These are phyloP conservation scores for Sarcoramphus papa DNA, from an alignment of 2,797 vertebrate species.

Conservation along the genomic window DNA sequence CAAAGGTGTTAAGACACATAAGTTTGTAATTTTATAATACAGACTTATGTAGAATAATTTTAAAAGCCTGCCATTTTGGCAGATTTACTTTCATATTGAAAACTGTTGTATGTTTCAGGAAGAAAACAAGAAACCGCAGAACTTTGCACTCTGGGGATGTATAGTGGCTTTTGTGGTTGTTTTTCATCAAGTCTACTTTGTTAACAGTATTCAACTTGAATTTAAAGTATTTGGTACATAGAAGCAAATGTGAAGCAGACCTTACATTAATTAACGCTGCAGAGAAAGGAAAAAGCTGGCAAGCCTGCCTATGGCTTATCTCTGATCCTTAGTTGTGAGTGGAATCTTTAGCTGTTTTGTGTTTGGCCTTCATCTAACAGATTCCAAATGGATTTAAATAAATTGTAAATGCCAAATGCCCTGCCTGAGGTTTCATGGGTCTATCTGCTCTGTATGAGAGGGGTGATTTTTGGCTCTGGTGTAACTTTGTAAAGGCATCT, in stretches of 20 bases:
- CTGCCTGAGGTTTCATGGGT: background rate
- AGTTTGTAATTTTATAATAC: background rate
- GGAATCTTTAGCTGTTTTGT: constrained; percentile 25
- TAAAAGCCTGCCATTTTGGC: background rate
- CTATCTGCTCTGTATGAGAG: background rate
- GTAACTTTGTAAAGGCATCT: constrained; percentile 1
- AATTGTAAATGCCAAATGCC: background rate
- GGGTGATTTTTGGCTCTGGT: background rate
- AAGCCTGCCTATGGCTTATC: constrained; percentile 14
- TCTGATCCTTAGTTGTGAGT: constrained; percentile 4
- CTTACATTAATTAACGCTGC: constrained; percentile 37
- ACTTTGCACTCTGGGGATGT: background rate
- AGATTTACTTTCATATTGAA: background rate
- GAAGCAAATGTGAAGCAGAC: constrained; percentile 1
- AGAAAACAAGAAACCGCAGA: background rate
- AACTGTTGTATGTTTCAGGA: background rate
- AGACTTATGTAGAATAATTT: background rate
- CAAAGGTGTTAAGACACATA: background rate
- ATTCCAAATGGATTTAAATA: constrained; percentile 30
- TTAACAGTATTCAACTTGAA: constrained; percentile 33
- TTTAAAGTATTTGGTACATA: constrained; percentile 48
- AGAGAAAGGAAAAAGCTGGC: constrained; percentile 5
- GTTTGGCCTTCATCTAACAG: background rate
- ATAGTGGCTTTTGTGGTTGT: constrained; percentile 20
- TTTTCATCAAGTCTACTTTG: constrained; percentile 26